Percentiles rank a stretch among this genome's conserved stretches.
These are phyloP conservation scores for Phytoseiulus persimilis DNA, from an alignment of 2,888 invertebrate species.

Conservation along the genomic window DNA sequence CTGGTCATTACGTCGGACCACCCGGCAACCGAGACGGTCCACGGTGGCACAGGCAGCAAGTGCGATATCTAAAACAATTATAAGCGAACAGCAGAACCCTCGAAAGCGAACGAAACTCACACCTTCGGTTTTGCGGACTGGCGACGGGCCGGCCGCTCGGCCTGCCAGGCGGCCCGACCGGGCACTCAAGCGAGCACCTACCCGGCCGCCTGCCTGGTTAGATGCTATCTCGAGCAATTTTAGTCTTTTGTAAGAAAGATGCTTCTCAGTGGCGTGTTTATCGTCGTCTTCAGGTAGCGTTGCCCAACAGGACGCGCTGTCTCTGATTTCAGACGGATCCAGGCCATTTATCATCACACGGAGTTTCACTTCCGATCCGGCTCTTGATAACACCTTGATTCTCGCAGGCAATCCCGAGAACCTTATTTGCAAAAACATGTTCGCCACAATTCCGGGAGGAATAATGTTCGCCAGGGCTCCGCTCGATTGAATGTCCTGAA, in stretches of 20 bases:
- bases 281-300: background rate
- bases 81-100: background rate
- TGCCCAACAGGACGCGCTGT: background rate
- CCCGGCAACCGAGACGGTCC: background rate
- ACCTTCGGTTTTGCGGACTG: background rate
- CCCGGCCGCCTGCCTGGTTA: background rate
- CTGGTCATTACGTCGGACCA: background rate
- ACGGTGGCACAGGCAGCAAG: background rate
- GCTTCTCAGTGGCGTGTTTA: background rate
- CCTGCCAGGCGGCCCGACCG: background rate
- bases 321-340: background rate
- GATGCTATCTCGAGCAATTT: background rate
- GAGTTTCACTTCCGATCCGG: background rate
- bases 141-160: background rate
- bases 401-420: no score
- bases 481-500: no score
- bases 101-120: background rate
- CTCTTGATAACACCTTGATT: no score
- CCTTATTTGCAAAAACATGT: no score
- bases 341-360: background rate
- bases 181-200: background rate
- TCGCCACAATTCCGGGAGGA: no score
- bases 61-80: conserved; percentile 5
- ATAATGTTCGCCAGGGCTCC: no score
- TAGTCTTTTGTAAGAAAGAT: background rate